A percentile compares a stretch with the other conserved stretches of the same genome.
phyloP scores from a whole-genome alignment of 2,113 vertebrate genomes.

The Lynx canadensis region DNA sequence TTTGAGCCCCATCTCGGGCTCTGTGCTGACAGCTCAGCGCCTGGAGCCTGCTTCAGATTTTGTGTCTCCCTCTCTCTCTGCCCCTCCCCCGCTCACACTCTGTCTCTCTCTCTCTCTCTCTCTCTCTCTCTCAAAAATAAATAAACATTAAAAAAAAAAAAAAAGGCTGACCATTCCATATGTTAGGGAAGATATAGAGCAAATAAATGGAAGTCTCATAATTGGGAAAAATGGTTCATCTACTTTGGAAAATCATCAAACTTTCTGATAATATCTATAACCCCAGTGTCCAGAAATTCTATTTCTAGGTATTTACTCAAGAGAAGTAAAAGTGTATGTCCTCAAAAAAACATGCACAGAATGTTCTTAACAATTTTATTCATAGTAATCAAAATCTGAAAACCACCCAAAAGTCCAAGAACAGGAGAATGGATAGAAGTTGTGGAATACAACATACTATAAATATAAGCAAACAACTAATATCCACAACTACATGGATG shows the following conservation, averaged over 20 bases:
- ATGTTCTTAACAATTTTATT: background rate
- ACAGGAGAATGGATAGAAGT: background rate
- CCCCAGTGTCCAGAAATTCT: background rate
- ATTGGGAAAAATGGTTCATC: background rate
- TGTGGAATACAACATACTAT: background rate
- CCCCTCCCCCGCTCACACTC: no score
- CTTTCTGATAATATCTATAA: background rate
- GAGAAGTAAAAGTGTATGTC: background rate
- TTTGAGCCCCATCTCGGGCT: no score
- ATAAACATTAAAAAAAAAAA: no score
- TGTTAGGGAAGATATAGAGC: background rate
- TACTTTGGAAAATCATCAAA: background rate
- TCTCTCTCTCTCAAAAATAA: no score
- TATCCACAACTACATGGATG: background rate
- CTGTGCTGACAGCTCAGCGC: no score
- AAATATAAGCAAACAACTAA: background rate
- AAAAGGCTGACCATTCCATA: background rate
- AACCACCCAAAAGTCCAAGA: background rate
- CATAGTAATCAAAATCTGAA: conserved; percentile 1
- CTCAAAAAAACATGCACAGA: background rate
- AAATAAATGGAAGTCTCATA: background rate
- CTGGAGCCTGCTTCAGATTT: no score
- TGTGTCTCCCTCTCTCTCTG: no score
- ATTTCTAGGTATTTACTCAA: background rate
- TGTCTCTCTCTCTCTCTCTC: no score